Base-by-base conservation (phyloP, 2,888 invertebrate species). In the Yponomeuta plumbellus region DNA sequence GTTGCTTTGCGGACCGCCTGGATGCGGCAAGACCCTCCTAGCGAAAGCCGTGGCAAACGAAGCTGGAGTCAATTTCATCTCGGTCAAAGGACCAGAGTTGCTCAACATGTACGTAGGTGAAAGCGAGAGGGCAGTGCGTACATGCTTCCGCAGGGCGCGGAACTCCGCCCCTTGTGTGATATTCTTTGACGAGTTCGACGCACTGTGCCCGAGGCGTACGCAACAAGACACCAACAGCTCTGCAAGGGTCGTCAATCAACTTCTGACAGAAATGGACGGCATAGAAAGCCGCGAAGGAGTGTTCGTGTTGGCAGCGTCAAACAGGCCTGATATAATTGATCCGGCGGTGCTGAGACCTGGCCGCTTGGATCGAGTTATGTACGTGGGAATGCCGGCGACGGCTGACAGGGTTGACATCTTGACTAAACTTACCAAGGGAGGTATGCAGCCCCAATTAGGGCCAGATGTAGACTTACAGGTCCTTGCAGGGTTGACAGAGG, bases 81-180 rank as follows among this genome's bases (percentile, higher is more conserved):
- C 98, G 10, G 98, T 99, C 0, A 99, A 99, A 89, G 99, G 99
- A 20, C 99, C 99, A 0, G 99, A 99, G 86, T 87, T 99, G 66
- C 92, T 99, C 67, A 99, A 98, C 80, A 99, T 99, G 99, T 99
- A 99, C 85, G 98, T 99, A 21, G 99, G 99, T 68, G 99, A 99
- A 88, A 99, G 98, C 85, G 99, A 99, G 86, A 93, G 97, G 73
- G 98, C 98, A 0, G 98, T 99, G 0, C 92, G 99, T n/a, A 96
- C 97, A 26, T 97, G 98, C 76, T 99, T 99, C 81, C 95, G 97
- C 80, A 93, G 99, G 71, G 99, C 99, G 0, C 92, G 97, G 61
- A 98, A 98, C 85, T 98, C 98, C 0, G 95, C 97, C 0, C 99
- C 99, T 0, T 99, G 99, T 81, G 98, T 99, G 3, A 98, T 99